Evolutionary conservation across 2,797 vertebrate species (phyloP).

Genomic region (Salmo trutta): DNA sequence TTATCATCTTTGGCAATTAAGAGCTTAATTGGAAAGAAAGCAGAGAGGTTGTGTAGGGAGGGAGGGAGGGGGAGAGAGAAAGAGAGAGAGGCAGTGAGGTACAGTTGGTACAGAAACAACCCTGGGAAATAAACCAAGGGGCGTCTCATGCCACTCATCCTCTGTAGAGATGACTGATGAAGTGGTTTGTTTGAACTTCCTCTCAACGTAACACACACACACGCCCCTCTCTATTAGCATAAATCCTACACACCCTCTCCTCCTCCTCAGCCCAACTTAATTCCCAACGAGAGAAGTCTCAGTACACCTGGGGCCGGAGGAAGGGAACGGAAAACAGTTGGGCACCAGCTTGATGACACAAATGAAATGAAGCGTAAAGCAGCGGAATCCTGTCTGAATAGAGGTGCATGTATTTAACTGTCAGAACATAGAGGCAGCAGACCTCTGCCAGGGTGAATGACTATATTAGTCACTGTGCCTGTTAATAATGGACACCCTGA

Average conservation of each 20-base stretch:
- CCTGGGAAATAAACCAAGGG: conserved; percentile 10
- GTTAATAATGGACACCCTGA: conserved; percentile 10
- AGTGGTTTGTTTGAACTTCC: not conserved
- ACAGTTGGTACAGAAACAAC: conserved; percentile 6
- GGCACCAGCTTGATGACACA: conserved; percentile 26
- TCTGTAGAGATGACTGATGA: not conserved
- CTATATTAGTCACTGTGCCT: conserved; percentile 11
- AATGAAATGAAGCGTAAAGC: conserved; percentile 26
- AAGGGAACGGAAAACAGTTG: not conserved
- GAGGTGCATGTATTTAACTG: conserved; percentile 16
- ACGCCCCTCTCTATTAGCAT: conserved; percentile 8
- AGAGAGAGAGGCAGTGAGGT: not conserved
- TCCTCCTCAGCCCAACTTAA: not conserved
- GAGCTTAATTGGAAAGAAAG: conserved; percentile 43
- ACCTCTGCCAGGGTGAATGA: not conserved
- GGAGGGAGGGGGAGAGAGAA: not conserved
- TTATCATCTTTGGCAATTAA: conserved; percentile 50
- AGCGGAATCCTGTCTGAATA: conserved; percentile 2
- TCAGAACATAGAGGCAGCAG: conserved; percentile 4
- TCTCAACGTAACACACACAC: not conserved
- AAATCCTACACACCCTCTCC: not conserved
- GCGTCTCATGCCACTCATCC: not conserved
- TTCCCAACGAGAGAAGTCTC: not conserved
- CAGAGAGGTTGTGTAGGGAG: conserved; percentile 11
- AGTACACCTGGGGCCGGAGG: not conserved